These are phyloP conservation scores for Antedon bifida DNA, from an alignment of 35 echinoderm and acorn worm genomes.

Conservation along the genomic window DNA sequence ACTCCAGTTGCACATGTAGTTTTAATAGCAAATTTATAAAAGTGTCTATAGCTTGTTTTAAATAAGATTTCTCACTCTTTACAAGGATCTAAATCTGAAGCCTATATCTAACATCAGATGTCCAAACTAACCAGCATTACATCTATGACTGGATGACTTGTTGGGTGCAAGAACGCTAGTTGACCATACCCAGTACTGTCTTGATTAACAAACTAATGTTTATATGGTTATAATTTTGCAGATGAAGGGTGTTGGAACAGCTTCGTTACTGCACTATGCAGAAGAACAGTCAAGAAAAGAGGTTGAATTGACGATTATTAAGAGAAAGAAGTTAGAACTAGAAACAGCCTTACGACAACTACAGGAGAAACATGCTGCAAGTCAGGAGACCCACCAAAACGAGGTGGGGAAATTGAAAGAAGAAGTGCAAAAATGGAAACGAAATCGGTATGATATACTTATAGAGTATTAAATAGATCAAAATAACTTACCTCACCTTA, in stretches of 20 bases:
- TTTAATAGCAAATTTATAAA: too few species aligned
- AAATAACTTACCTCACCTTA: too few species aligned
- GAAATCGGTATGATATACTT: constrained; percentile 43
- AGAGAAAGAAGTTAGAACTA: constrained; percentile 74
- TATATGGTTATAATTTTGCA: not conserved
- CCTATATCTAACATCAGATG: too few species aligned
- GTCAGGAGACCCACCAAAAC: constrained; percentile 39
- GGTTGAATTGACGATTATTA: constrained; percentile 53
- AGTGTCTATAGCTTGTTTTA: too few species aligned
- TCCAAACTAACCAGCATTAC: too few species aligned
- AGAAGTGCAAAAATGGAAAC: constrained; percentile 77
- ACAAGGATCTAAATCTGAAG: too few species aligned
- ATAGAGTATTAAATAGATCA: too few species aligned
- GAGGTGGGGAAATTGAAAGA: constrained; percentile 58
- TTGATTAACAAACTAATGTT: not conserved
- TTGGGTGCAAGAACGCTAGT: too few species aligned
- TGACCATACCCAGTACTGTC: too few species aligned
- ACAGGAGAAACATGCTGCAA: constrained; percentile 73
- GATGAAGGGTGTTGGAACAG: not conserved
- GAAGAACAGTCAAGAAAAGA: constrained; percentile 86
- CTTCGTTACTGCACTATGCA: constrained; percentile 75
- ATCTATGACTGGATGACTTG: too few species aligned
- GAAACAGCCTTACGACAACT: constrained; percentile 83
- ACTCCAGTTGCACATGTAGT: too few species aligned
- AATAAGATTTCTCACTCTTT: too few species aligned